Evolutionary conservation across 1,140 invertebrate species (phyloP).

Genomic region (Saccostrea cuccullata): DNA sequence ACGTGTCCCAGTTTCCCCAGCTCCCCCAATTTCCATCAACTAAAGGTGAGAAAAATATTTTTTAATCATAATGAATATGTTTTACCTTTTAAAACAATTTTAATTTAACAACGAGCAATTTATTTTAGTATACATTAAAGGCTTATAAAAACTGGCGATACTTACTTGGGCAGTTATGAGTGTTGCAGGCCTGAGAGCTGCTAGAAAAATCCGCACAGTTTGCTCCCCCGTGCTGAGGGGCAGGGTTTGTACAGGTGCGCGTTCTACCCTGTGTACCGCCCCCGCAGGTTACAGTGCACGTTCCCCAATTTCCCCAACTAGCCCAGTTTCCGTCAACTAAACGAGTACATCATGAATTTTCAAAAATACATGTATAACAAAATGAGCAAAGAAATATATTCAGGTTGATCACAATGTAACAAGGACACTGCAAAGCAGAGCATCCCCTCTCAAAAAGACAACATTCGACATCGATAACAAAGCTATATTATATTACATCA

Average conservation of each 20-base stretch:
- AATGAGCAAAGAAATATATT: too few species aligned
- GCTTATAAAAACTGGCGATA: background rate
- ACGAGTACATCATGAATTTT: background rate
- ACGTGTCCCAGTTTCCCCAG: constrained; percentile 65
- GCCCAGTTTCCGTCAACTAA: constrained; percentile 65
- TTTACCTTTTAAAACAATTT: too few species aligned
- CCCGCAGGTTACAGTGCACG: constrained; percentile 64
- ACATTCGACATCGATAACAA: too few species aligned
- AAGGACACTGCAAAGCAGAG: too few species aligned
- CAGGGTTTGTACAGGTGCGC: constrained; percentile 60
- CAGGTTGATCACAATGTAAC: too few species aligned
- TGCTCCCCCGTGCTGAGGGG: constrained; percentile 60
- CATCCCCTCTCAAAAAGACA: too few species aligned
- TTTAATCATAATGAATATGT: too few species aligned
- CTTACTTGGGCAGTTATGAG: constrained; percentile 32
- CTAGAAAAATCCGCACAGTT: constrained; percentile 52
- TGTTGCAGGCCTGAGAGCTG: constrained; percentile 25
- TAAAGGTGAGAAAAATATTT: background rate
- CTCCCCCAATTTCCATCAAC: constrained; percentile 65
- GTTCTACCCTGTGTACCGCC: constrained; percentile 55
- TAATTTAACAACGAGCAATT: too few species aligned
- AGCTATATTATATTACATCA: too few species aligned
- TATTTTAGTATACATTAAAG: too few species aligned
- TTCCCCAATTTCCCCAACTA: constrained; percentile 64
- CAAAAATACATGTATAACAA: too few species aligned